Evolutionary conservation across 2,888 invertebrate species (phyloP), one percentile per base, ranked within the genome.

Genomic region (Agrilus mali): DNA sequence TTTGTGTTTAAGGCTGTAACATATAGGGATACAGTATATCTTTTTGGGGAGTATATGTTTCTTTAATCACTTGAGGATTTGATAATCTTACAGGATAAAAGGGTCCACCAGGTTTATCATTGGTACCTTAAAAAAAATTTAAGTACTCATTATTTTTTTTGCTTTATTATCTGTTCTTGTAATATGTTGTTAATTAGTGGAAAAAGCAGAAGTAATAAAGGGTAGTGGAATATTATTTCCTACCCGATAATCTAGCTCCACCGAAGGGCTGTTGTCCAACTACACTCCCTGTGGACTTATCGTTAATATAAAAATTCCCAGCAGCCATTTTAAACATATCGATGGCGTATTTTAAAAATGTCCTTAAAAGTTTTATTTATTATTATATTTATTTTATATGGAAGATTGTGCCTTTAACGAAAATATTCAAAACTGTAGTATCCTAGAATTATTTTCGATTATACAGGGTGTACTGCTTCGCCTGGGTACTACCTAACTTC

Each of bases 221-320:
- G n/a, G n/a, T n/a, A n/a, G n/a, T n/a, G n/a, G n/a, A 27, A 35
- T 7, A 35, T 8, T 50, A 12, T 15, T 3, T 2, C 15, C n/a
- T 58, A 70, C 86, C 93, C 36, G 93, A 94, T 75, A 86, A 79
- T 54, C 92, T 77, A 14, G 86, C 82, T 13, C 95, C 95, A 33
- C 95, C 95, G 61, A 96, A 96, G 0, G 95, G 95, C 64, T 96
- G 95, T 62, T 95, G 95, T 0, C 90, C 93, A 7, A 96, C 95
- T 15, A 96, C 86, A 1, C 94, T 87, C 1, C 95, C 95, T 0
- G 95, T 95, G 0, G 88, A 90, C 66, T 95, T 94, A 65, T 94
- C 94, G 56, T 96, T 95, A 40, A 95, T 73, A 63, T 96, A 95
- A 67, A 94, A 89, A 68, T 96, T 95, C 20, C 95, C 95, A 15